Conservation (phyloP, 2,113 vertebrate species). For the Oryctolagus cuniculus region mOryCun1.1 NC_091451.1:18565501-18566000, state of each 20-base stretch:
- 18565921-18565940: not conserved
- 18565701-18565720: not conserved
- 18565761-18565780: not conserved
- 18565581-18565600: not conserved
- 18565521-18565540: not conserved
- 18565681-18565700: not conserved
- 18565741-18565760: not conserved
- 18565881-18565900: not conserved
- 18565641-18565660: not conserved
- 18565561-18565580: not conserved
- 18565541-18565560: not conserved
- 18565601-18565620: conserved; percentile 24
- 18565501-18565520: not conserved
- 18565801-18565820: not conserved
- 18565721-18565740: not conserved
- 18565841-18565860: not conserved
- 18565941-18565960: not conserved
- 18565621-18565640: not conserved
- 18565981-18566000: not conserved
- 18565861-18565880: not conserved
- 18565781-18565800: not conserved
- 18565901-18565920: not conserved
- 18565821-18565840: not conserved
- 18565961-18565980: not conserved
- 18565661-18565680: not conserved